phyloP scores from a whole-genome alignment of 2,888 invertebrate species.

The Tachystola acroxantha region DNA sequence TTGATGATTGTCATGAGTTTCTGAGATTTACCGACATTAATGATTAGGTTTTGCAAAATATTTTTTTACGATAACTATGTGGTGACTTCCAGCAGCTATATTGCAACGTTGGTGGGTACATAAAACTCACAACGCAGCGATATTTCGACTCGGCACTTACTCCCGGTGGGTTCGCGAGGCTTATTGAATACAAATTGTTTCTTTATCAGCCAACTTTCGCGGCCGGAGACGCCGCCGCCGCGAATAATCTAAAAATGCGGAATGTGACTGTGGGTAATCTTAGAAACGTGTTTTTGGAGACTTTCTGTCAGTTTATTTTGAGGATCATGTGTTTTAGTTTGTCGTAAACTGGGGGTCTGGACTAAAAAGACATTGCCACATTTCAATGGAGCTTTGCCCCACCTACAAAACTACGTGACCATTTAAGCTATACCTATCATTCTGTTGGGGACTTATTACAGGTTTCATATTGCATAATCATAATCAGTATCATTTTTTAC shows the following conservation, averaged over 20 bases:
- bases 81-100: slow-evolving; percentile 2
- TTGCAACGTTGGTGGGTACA: slow-evolving; percentile 14
- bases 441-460: no score
- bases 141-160: slow-evolving; percentile 48
- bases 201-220: slow-evolving; percentile 52
- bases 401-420: no score
- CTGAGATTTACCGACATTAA: no score
- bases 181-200: slow-evolving; percentile 73
- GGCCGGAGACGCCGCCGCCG: slow-evolving; percentile 18
- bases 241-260: slow-evolving; percentile 22
- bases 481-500: no score
- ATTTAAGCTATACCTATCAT: no score
- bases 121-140: slow-evolving; percentile 42
- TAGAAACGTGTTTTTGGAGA: slow-evolving; percentile 3
- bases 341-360: no score
- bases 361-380: no score
- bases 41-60: no score
- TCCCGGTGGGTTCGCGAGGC: slow-evolving; percentile 38
- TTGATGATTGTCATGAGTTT: no score
- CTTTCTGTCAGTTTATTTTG: neutral
- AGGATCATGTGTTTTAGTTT: neutral
- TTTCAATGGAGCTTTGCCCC: no score
- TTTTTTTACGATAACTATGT: no score
- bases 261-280: slow-evolving; percentile 13
- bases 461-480: no score